Evolutionary conservation across 2,113 vertebrate species (phyloP), one percentile per base, ranked within the genome.

Genomic region (Canis aureus): DNA sequence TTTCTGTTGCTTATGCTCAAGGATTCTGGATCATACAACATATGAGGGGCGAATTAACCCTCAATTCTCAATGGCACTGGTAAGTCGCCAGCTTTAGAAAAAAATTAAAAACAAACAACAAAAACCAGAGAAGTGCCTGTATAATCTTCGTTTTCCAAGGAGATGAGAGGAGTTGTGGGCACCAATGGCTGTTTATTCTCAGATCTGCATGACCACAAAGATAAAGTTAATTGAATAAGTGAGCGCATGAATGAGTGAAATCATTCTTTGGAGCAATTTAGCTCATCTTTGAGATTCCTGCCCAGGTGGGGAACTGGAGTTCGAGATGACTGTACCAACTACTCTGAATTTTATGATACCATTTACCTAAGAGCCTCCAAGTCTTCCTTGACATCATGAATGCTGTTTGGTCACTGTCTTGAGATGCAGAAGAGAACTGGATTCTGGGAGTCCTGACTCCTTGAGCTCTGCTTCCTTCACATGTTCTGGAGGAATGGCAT

Each of bases 391-490:
- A 49, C 6, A 60, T 8, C 17, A 76, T 25, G 62, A 87, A 43
- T 81, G 59, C 55, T 71, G 69, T 53, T 60, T 89, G 11, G n/a
- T 51, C 27, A 81, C 51, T 80, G 49, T 73, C 49, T 93, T 73
- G 62, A 82, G 57, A 55, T 71, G 12, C 32, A 43, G 32, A 79
- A 57, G 35, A 27, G 51, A 86, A 55, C 4, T 64, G 9, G 8
- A 84, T 95, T 53, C 59, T 92, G 49, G 6, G 57, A 71, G 27
- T 53, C 76, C 89, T 95, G 51, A 71, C 82, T 91, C 59, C 49
- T 89, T 79, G 32, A 78, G 11, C 20, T 57, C 25, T 85, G 6
- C 25, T 80, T 89, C 66, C 22, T 82, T 94, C n/a, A 16, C 15
- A 5, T 62, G 51, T 62, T 96, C 84, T 85, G 59, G 73, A 25